Conservation (phyloP, 2,113 vertebrate species). For the Neolamprologus longior region DNA sequence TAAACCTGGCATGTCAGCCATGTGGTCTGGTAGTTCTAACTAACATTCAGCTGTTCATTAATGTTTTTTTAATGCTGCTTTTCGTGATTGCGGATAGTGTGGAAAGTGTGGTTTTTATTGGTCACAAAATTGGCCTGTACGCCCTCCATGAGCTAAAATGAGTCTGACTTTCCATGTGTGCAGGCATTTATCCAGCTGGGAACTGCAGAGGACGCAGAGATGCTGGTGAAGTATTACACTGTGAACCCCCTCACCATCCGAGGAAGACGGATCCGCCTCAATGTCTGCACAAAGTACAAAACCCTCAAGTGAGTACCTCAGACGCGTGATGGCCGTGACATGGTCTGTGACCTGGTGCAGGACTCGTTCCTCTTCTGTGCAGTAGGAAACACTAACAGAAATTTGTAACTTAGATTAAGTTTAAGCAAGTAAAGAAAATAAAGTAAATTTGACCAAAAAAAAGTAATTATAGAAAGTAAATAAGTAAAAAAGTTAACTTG, state of each 20-base stretch:
- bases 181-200: slow-evolving; percentile 93
- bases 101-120: background rate
- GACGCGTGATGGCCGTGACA: background rate
- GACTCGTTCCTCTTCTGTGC: background rate
- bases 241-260: slow-evolving; percentile 73
- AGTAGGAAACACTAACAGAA: background rate
- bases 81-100: background rate
- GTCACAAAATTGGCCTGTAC: background rate
- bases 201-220: slow-evolving; percentile 85
- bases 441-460: background rate
- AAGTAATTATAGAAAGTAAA: background rate
- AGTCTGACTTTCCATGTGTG: background rate
- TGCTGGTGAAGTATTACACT: slow-evolving; percentile 91
- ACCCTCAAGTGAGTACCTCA: slow-evolving; percentile 75
- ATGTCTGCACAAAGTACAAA: slow-evolving; percentile 76
- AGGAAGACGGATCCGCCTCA: slow-evolving; percentile 57
- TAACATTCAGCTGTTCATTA: background rate
- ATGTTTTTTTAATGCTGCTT: background rate
- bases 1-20: background rate
- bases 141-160: background rate
- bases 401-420: background rate
- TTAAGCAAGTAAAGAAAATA: background rate
- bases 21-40: background rate
- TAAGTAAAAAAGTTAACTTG: background rate
- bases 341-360: background rate